These are phyloP conservation scores for Reticulitermes lucifugus DNA, from an alignment of 2,888 invertebrate genomes.

Conservation along the genomic window DNA sequence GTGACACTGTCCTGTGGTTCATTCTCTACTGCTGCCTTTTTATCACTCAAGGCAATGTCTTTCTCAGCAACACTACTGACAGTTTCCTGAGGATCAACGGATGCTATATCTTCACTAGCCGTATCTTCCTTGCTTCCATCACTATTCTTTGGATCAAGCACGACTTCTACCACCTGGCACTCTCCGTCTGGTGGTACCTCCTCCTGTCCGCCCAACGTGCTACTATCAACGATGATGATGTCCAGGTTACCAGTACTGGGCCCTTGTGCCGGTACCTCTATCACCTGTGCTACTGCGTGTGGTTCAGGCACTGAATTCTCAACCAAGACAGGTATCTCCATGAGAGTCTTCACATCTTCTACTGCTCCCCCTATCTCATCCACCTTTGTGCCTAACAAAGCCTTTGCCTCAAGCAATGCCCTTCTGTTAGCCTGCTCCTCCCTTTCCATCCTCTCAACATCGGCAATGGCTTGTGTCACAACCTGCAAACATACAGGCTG, in stretches of 20 bases:
- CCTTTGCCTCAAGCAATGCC: background rate
- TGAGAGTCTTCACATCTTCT: background rate
- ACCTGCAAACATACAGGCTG: background rate
- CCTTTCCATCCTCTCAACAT: conserved; percentile 4
- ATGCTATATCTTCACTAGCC: background rate
- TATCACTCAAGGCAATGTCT: background rate
- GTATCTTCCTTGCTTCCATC: background rate
- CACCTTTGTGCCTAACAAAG: background rate
- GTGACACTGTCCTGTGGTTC: background rate
- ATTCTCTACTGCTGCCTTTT: background rate
- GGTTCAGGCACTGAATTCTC: background rate
- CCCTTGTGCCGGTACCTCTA: conserved; percentile 25
- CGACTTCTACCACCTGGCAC: conserved; percentile 8
- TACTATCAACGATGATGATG: conserved; percentile 23
- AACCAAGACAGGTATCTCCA: conserved; percentile 3
- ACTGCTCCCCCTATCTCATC: background rate
- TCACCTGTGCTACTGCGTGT: conserved; percentile 7
- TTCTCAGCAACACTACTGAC: background rate
- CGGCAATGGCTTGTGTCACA: conserved; percentile 13
- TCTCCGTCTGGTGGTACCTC: conserved; percentile 5
- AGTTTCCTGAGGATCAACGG: background rate
- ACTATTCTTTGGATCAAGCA: background rate
- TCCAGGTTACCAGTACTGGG: background rate
- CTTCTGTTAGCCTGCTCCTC: background rate
- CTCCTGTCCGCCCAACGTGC: conserved; percentile 4